Evolutionary conservation across 2,113 vertebrate species (phyloP), one percentile per base, ranked within the genome.

Genomic region (Nothoprocta perdicaria): DNA sequence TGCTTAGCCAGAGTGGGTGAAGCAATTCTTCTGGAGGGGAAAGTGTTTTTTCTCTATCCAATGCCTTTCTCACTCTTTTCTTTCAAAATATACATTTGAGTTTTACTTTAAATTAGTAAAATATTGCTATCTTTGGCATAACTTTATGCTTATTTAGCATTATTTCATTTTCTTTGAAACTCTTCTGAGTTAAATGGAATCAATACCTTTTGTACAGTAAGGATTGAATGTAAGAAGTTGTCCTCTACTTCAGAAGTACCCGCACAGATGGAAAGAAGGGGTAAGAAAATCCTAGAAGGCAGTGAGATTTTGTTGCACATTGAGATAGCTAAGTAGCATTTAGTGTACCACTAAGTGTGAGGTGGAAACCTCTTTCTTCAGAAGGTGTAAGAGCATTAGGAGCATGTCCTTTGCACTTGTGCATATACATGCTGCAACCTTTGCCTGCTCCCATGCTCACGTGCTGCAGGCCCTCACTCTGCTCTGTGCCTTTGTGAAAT

Each of bases 261-360:
- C 58, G 18, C 0, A 0, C 1, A 0, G n/a, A 40, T 4, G 5
- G 45, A 72, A 84, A 55, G 80, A 53, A 82, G 4, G 18, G 62
- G 31, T 57, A 60, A 38, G 17, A 40, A 88, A 84, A 86, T 53
- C 43, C 22, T 24, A 61, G 19, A 87, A 53, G 31, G 13, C 29
- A 62, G 48, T 2, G 6, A 18, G 73, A 23, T 53, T 89, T 27
- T 41, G 26, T 9, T 84, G 35, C 23, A 65, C 29, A 11, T 1
- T 75, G 60, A 1, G 7, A 75, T 27, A 74, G 45, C 5, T n/a
- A 40, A 3, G 2, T 0, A 22, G n/a, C 27, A 58, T 69, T 82
- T 45, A 81, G 10, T 2, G 14, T 46, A 80, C n/a, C 43, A 26
- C 22, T 41, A 60, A 14, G 10, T 26, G 52, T 48, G n/a, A 33